Evolutionary conservation across 53 echinoderm and acorn worm species (phyloP), one percentile per base, ranked within the genome.

Genomic region (Echinarachnius parma): DNA sequence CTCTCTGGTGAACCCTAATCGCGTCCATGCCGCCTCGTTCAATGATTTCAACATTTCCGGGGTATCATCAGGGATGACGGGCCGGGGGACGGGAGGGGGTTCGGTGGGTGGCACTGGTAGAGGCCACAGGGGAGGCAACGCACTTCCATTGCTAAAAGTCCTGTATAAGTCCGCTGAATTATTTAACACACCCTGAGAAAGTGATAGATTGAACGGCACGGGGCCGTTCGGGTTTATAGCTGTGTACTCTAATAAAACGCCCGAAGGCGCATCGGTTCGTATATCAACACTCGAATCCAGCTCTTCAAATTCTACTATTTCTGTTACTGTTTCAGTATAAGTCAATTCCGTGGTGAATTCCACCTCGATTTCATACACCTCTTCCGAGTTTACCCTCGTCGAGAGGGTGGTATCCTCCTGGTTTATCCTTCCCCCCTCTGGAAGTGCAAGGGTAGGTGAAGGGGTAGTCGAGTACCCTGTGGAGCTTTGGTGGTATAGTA

Each of bases 281-380:
- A 54, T 72, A 72, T 72, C 57, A 56, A 37, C 21, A 16, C 45
- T 46, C 21, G 20, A 31, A 3, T 72, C 74, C 1, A 3, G 52
- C 29, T 72, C 74, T 4, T 53, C 56, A 5, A n/a, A n/a, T n/a
- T 53, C 56, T 4, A 72, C 36, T 4, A 72, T 55, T 72, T 72
- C 74, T 72, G 74, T 72, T 35, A 72, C 74, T 36, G 74, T 72
- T 37, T 72, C 74, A 14, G 74, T 72, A 35, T 36, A 72, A 36
- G 74, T 72, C 9, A 72, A 57, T 72, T 72, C 74, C n/a, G 74
- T 72, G 55, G 74, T 72, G 26, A 72, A 72, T 72, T 72, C 74
- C 46, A 72, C 57, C 53, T 68, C 68, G 26, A 68, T 30, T 56
- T 37, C 56, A 3, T 55, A 37, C 9, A 54, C 25, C 30, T 72